Evolutionary conservation across 1,140 invertebrate genomes (phyloP).

Genomic region (Zaprionus tsacasi): DNA sequence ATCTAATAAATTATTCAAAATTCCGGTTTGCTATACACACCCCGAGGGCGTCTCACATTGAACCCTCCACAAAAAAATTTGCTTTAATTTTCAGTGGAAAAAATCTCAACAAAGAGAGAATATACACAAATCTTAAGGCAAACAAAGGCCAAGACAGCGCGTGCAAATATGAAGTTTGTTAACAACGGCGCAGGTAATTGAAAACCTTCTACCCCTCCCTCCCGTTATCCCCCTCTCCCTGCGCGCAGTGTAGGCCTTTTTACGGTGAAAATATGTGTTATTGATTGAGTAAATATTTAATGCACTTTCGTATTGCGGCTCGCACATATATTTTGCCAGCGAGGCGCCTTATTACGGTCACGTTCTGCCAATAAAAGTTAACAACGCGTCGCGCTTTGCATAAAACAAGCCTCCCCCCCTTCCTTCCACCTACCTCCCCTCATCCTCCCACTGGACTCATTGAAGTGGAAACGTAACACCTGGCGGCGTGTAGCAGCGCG

Average conservation of each 20-base stretch:
- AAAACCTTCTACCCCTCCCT: not conserved
- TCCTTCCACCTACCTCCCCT: not conserved
- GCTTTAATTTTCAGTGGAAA: slow-evolving; percentile 21
- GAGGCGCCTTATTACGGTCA: slow-evolving; percentile 51
- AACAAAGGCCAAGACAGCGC: slow-evolving; percentile 11
- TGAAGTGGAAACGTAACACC: slow-evolving; percentile 29
- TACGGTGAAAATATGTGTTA: slow-evolving; percentile 35
- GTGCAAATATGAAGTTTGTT: not conserved
- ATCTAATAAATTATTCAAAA: slow-evolving; percentile 52
- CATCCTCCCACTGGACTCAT: not conserved
- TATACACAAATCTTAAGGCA: slow-evolving; percentile 20
- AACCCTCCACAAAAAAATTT: not conserved
- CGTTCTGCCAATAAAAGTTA: slow-evolving; percentile 56
- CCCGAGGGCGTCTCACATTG: not conserved
- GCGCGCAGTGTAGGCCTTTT: not conserved
- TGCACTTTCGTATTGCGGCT: slow-evolving; percentile 44
- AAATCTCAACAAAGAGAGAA: slow-evolving; percentile 12
- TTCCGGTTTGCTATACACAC: slow-evolving; percentile 9
- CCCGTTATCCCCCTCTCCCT: not conserved
- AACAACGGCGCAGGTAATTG: slow-evolving; percentile 30
- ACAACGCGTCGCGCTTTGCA: slow-evolving; percentile 44
- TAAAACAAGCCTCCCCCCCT: slow-evolving; percentile 7
- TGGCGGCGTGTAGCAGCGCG: slow-evolving; percentile 10
- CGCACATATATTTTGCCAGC: slow-evolving; percentile 41
- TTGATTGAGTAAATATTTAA: slow-evolving; percentile 60